Conservation (phyloP, 2,888 invertebrate species). For the Temnothorax unifasciatus region DNA sequence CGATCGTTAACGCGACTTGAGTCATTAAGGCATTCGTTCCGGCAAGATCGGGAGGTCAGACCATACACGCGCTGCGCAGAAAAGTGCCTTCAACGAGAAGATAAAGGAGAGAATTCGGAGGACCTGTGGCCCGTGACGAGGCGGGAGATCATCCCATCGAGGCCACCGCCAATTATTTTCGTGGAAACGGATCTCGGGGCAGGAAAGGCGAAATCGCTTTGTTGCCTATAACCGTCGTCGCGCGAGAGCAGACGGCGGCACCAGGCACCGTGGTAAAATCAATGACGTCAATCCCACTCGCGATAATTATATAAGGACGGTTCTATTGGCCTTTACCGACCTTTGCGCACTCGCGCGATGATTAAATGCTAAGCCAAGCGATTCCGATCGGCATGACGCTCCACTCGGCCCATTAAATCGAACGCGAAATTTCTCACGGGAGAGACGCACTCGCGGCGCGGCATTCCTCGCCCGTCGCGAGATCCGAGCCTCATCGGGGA, state of each 20-base stretch:
- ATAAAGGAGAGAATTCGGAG: constrained; percentile 14
- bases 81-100: neutral
- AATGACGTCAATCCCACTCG: constrained; percentile 81
- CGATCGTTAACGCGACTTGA: neutral
- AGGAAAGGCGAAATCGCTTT: constrained; percentile 46
- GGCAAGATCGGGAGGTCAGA: constrained; percentile 25
- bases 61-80: constrained; percentile 7
- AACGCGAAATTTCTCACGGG: constrained; percentile 50
- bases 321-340: constrained; percentile 79
- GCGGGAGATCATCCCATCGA: neutral
- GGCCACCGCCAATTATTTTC: constrained; percentile 44
- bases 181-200: constrained; percentile 48
- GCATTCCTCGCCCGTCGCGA: constrained; percentile 14
- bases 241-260: constrained; percentile 32
- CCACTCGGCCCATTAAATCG: constrained; percentile 52
- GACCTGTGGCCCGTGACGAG: neutral
- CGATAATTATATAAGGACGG: constrained; percentile 81
- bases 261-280: constrained; percentile 71
- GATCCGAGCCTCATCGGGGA: constrained; percentile 15
- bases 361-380: constrained; percentile 79
- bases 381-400: constrained; percentile 71
- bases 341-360: constrained; percentile 58
- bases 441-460: constrained; percentile 22
- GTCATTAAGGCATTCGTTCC: neutral
- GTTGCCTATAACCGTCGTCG: neutral